Conservation (phyloP, 2,888 invertebrate genomes). For the Drosophila anomelani region DNA sequence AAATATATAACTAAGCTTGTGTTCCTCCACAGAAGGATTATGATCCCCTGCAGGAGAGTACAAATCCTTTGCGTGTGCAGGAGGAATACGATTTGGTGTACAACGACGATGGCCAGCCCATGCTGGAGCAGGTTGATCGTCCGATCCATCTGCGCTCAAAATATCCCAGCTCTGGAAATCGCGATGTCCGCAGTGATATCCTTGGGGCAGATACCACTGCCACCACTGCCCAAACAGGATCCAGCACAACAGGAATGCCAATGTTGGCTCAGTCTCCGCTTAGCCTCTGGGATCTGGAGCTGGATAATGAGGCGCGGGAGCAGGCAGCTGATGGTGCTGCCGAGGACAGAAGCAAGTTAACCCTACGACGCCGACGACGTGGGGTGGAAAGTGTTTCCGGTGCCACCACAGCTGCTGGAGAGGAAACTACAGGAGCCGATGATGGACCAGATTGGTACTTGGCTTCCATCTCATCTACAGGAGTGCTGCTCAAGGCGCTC, state of each 20-base stretch:
- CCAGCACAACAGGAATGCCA: constrained; percentile 55
- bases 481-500: constrained; percentile 84
- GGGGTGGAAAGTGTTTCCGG: constrained; percentile 19
- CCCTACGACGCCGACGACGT: constrained; percentile 55
- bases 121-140: constrained; percentile 73
- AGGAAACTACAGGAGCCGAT: constrained; percentile 40
- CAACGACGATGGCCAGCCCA: constrained; percentile 79
- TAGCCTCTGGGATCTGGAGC: constrained; percentile 86
- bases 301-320: constrained; percentile 86
- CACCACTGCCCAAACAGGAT: not conserved
- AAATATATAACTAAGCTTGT: not conserved
- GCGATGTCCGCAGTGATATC: constrained; percentile 83
- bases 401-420: constrained; percentile 28
- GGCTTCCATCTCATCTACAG: constrained; percentile 83
- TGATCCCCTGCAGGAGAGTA: constrained; percentile 57
- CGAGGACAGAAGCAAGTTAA: constrained; percentile 31
- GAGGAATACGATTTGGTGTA: constrained; percentile 83
- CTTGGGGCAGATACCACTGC: constrained; percentile 49
- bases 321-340: constrained; percentile 61
- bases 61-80: constrained; percentile 64
- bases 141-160: constrained; percentile 83
- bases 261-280: constrained; percentile 71
- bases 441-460: constrained; percentile 75
- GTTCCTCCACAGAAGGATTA: constrained; percentile 78
- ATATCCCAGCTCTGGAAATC: constrained; percentile 81